A percentile compares a stretch with the other conserved stretches of the same genome.
These are phyloP conservation scores for Bostrychus sinensis DNA, from an alignment of 2,113 vertebrate genomes.

Conservation along the genomic window DNA sequence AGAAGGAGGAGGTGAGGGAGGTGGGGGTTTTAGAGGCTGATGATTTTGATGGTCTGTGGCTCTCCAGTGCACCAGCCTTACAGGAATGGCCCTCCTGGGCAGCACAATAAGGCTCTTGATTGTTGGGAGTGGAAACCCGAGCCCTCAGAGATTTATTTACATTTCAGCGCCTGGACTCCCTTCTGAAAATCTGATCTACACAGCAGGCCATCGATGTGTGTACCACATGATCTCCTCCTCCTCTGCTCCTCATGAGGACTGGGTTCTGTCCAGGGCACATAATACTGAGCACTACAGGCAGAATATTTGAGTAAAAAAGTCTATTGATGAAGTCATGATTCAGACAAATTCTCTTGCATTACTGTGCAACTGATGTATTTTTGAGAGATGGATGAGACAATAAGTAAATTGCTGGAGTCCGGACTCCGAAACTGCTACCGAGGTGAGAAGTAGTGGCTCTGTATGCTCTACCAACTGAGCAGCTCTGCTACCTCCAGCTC, in stretches of 20 bases:
- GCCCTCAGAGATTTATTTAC: conserved; percentile 83
- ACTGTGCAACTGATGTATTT: no score
- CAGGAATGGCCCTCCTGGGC: conserved; percentile 82
- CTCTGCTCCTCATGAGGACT: conserved; percentile 44
- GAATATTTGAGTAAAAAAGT: no score
- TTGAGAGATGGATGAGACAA: no score
- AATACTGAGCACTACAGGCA: no score
- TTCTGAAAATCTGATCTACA: conserved; percentile 52
- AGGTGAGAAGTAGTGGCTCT: no score
- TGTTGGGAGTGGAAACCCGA: conserved; percentile 81
- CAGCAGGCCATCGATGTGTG: conserved; percentile 61
- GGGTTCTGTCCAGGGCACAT: background rate
- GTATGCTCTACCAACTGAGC: no score
- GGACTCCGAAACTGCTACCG: no score
- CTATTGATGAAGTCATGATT: no score
- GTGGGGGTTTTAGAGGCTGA: conserved; percentile 19
- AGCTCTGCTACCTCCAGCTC: no score
- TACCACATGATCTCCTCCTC: conserved; percentile 37
- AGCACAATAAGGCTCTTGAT: conserved; percentile 80
- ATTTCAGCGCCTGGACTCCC: conserved; percentile 76
- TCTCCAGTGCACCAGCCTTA: conserved; percentile 78
- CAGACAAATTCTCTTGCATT: no score
- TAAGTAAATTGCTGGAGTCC: no score
- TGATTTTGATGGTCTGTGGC: conserved; percentile 77
- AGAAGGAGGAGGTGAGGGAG: background rate